These are phyloP conservation scores for Chymomyza procnemis DNA, from an alignment of 2,888 invertebrate species.

Conservation along the genomic window DNA sequence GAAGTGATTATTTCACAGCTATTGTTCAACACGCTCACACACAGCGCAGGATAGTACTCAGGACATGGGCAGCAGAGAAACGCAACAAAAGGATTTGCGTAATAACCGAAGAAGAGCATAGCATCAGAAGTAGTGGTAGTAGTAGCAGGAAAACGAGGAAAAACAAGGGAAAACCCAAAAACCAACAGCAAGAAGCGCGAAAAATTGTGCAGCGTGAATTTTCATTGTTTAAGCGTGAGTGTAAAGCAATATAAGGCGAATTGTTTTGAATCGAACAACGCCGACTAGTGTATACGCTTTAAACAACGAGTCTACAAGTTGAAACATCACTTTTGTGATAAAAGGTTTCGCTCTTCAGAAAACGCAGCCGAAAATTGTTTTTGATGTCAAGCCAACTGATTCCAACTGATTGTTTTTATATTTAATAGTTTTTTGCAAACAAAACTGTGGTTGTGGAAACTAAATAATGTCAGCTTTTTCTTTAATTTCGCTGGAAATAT, in stretches of 20 bases:
- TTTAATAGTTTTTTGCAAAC: too few relatives aligned
- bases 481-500: too few relatives aligned
- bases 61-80: neutral
- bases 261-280: neutral
- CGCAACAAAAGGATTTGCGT: constrained; percentile 62
- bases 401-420: too few relatives aligned
- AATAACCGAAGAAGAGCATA: constrained; percentile 52
- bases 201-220: constrained; percentile 43
- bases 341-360: too few relatives aligned
- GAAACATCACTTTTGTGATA: too few relatives aligned
- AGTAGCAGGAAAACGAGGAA: neutral
- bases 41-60: neutral
- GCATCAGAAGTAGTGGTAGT: neutral
- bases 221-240: constrained; percentile 42
- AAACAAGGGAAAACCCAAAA: constrained; percentile 22
- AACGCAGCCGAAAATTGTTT: too few relatives aligned
- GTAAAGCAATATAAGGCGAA: neutral
- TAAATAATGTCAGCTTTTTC: too few relatives aligned
- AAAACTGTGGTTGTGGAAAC: too few relatives aligned
- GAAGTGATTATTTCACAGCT: constrained; percentile 71
- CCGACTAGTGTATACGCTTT: too few relatives aligned
- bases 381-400: too few relatives aligned
- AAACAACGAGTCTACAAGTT: too few relatives aligned
- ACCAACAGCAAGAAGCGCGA: constrained; percentile 26
- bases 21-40: constrained; percentile 49